Evolutionary conservation across 2,113 vertebrate genomes (phyloP).

Genomic region (Oxygymnocypris stewartii): DNA sequence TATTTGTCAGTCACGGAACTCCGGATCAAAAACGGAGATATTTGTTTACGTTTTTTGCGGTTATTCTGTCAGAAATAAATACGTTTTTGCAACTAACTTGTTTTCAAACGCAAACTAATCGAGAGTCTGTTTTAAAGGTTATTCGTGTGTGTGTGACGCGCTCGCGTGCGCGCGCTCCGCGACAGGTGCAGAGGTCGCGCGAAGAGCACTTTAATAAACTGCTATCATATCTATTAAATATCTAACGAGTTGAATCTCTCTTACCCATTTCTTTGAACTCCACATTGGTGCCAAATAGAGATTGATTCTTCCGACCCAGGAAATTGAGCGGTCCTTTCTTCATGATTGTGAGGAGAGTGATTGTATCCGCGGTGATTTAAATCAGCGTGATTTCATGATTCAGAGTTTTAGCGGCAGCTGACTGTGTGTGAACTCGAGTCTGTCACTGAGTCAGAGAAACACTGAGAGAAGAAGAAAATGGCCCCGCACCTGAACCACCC

Average conservation of each 20-base stretch:
- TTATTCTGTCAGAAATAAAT: not conserved
- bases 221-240: not conserved
- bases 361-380: conserved; percentile 29
- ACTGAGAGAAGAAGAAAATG: conserved; percentile 57
- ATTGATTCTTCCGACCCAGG: conserved; percentile 69
- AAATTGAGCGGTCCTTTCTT: conserved; percentile 68
- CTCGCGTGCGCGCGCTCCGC: not conserved
- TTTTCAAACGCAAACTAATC: no score
- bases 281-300: conserved; percentile 71
- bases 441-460: not conserved
- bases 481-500: conserved; percentile 58
- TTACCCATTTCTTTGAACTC: conserved; percentile 73
- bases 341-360: conserved; percentile 59
- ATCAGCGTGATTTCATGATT: conserved; percentile 47
- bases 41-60: not conserved
- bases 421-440: not conserved
- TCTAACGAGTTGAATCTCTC: conserved; percentile 44
- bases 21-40: not conserved
- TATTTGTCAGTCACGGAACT: not conserved
- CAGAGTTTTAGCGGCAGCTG: not conserved
- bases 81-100: not conserved
- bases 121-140: not conserved
- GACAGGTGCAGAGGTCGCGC: conserved; percentile 23
- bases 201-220: not conserved
- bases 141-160: not conserved